phyloP scores from a whole-genome alignment of 2,797 vertebrate genomes.

The Enoplosus armatus region DNA sequence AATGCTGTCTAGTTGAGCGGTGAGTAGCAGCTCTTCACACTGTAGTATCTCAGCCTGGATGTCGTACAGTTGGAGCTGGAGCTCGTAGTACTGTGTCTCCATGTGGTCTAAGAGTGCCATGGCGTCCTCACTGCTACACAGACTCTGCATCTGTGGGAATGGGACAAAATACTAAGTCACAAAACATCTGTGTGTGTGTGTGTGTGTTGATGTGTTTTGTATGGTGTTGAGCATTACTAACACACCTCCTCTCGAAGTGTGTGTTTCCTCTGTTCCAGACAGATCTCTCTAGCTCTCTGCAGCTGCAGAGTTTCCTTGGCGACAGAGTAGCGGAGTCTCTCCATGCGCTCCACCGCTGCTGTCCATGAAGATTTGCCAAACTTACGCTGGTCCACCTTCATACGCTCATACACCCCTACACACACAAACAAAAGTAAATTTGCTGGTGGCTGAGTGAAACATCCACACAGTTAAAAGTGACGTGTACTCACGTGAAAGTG shows the following conservation, averaged over 20 bases:
- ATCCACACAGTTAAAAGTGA: constrained; percentile 8
- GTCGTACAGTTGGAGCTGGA: constrained; percentile 97
- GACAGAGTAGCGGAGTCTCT: constrained; percentile 94
- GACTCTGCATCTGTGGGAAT: constrained; percentile 91
- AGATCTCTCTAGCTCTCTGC: constrained; percentile 97
- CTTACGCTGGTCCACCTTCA: constrained; percentile 96
- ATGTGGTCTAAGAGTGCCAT: constrained; percentile 92
- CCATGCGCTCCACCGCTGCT: constrained; percentile 94
- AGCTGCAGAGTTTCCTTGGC: constrained; percentile 98
- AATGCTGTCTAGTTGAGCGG: constrained; percentile 94
- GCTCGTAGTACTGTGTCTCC: constrained; percentile 95
- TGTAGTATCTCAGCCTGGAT: constrained; percentile 98
- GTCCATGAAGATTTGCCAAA: constrained; percentile 98
- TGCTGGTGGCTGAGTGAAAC: constrained; percentile 3
- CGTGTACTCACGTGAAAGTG: neutral
- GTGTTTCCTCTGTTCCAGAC: constrained; percentile 96
- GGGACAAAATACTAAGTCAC: neutral
- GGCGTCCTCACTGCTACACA: constrained; percentile 93
- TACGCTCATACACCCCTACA: constrained; percentile 94
- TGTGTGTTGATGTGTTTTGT: constrained; percentile 6
- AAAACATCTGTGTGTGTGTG: neutral
- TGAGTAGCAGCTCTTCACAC: constrained; percentile 96
- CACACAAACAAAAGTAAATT: neutral
- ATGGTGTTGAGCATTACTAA: neutral
- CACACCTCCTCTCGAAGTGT: constrained; percentile 92